These are phyloP conservation scores for Cyclophora punctaria DNA, from an alignment of 2,888 invertebrate genomes.

Conservation along the genomic window DNA sequence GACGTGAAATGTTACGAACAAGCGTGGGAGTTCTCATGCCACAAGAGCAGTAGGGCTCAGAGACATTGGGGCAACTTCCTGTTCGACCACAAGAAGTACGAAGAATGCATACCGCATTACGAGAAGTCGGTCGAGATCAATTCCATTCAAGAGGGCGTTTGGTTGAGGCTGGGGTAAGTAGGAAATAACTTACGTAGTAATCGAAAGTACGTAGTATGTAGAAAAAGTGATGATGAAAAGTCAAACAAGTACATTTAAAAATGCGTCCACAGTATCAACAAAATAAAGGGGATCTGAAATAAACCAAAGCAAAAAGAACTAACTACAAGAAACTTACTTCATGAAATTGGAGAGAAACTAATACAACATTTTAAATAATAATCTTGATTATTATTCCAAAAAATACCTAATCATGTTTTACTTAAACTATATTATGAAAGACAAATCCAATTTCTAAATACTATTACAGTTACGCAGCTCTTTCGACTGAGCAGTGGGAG, in stretches of 20 bases:
- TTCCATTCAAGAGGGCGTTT: conserved; percentile 88
- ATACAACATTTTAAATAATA: no score
- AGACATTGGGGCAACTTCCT: conserved; percentile 90
- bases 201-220: no score
- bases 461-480: conserved; percentile 79
- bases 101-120: conserved; percentile 86
- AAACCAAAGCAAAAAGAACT: neutral
- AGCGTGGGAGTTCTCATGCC: conserved; percentile 92
- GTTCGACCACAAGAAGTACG: conserved; percentile 84
- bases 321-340: no score
- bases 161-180: conserved; percentile 84
- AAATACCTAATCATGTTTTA: neutral
- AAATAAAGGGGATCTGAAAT: no score
- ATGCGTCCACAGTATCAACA: no score
- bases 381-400: neutral
- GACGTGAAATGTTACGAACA: conserved; percentile 87
- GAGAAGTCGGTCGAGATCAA: conserved; percentile 90
- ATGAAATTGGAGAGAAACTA: no score
- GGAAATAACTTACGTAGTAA: neutral
- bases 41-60: conserved; percentile 88
- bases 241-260: no score
- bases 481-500: conserved; percentile 86
- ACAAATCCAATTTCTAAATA: neutral
- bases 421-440: neutral
- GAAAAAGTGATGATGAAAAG: no score